phyloP scores from a whole-genome alignment of 1,140 invertebrate genomes.

The Drosophila repletoides region DNA sequence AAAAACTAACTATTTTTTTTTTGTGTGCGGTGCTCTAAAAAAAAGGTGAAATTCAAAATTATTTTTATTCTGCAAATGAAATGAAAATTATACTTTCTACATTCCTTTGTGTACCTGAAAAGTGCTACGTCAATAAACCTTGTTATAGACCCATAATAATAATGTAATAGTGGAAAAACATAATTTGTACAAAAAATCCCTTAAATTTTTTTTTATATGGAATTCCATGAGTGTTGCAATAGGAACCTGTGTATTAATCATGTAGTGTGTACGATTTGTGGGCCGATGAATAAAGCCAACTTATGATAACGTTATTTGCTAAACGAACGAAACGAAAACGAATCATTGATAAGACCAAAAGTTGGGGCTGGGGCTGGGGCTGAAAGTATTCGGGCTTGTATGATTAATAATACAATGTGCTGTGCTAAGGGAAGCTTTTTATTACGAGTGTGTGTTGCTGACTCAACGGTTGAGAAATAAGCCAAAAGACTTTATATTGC shows the following conservation, averaged over 20 bases:
- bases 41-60: slow-evolving; percentile 42
- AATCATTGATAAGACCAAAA: slow-evolving; percentile 52
- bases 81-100: too few species aligned
- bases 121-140: too few species aligned
- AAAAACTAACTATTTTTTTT: slow-evolving; percentile 13
- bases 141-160: too few species aligned
- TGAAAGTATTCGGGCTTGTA: not conserved
- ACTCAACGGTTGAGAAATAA: too few species aligned
- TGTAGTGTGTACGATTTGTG: slow-evolving; percentile 33
- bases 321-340: slow-evolving; percentile 74
- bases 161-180: not conserved
- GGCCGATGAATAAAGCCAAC: slow-evolving; percentile 26
- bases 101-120: too few species aligned
- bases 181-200: too few species aligned
- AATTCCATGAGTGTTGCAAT: slow-evolving; percentile 53
- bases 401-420: slow-evolving; percentile 35
- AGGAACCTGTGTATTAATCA: slow-evolving; percentile 47
- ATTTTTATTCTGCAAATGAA: not conserved
- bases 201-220: too few species aligned
- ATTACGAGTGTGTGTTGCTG: slow-evolving; percentile 1
- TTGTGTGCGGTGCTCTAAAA: slow-evolving; percentile 1
- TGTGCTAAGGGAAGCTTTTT: not conserved
- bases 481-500: too few species aligned
- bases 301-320: slow-evolving; percentile 69
- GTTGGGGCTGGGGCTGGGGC: slow-evolving; percentile 10